A percentile compares a stretch with the other conserved stretches of the same genome.
These are phyloP conservation scores for Minunthozetes semirufus DNA, from an alignment of 2,888 invertebrate genomes.

Conservation along the genomic window DNA sequence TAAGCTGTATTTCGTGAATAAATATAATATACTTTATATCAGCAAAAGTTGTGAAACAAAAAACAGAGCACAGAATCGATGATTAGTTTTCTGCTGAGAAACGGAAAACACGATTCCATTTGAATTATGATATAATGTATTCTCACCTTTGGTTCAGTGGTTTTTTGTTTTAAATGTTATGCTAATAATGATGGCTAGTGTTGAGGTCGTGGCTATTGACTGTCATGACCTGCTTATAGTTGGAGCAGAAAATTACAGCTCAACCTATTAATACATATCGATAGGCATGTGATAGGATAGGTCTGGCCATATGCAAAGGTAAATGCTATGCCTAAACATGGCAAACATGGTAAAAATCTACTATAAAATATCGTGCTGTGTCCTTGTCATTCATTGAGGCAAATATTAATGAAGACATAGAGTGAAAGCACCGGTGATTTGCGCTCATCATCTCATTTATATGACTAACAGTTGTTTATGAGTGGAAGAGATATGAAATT, in stretches of 20 bases:
- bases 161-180: neutral
- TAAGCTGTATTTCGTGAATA: no score
- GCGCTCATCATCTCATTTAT: neutral
- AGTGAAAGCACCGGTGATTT: slow-evolving; percentile 5
- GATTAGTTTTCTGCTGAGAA: no score
- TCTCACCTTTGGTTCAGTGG: neutral
- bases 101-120: neutral
- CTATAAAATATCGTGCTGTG: slow-evolving; percentile 7
- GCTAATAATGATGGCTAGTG: slow-evolving; percentile 2
- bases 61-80: no score
- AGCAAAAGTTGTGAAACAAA: no score
- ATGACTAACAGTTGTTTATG: slow-evolving; percentile 18
- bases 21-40: no score
- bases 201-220: neutral
- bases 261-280: slow-evolving; percentile 4
- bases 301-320: neutral
- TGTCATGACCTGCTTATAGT: slow-evolving; percentile 15
- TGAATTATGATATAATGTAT: neutral
- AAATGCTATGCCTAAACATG: no score
- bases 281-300: neutral
- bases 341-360: no score
- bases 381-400: slow-evolving; percentile 14
- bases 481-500: neutral
- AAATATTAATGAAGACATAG: slow-evolving; percentile 9
- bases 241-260: neutral